These are phyloP conservation scores for Spodoptera litura DNA, from an alignment of 1,140 invertebrate species.

Conservation along the genomic window DNA sequence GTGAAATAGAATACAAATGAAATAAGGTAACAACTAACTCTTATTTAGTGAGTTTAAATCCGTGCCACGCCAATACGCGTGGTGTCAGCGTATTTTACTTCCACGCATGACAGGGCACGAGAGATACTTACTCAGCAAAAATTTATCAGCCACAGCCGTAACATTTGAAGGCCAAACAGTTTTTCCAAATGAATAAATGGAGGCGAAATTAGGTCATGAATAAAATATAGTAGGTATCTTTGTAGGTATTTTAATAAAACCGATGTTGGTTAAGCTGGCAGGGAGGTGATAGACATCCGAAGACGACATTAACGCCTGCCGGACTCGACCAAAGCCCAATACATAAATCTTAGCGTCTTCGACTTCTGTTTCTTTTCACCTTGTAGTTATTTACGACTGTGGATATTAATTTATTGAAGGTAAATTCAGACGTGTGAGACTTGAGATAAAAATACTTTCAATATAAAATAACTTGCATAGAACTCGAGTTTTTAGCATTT, in stretches of 20 bases:
- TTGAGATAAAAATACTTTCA: background rate
- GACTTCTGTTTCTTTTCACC: constrained; percentile 21
- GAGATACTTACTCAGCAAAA: constrained; percentile 36
- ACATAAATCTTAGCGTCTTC: constrained; percentile 25
- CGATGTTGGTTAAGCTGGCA: background rate
- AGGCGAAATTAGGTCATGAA: constrained; percentile 16
- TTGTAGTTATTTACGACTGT: constrained; percentile 23
- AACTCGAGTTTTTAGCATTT: too few relatives aligned
- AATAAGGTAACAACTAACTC: background rate
- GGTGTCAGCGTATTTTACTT: constrained; percentile 35
- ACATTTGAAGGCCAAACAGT: constrained; percentile 35
- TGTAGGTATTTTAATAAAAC: background rate
- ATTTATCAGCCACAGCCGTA: constrained; percentile 30
- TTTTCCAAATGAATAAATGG: constrained; percentile 37
- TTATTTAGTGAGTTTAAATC: constrained; percentile 4
- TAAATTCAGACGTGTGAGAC: background rate
- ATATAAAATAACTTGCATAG: too few relatives aligned
- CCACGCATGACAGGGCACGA: constrained; percentile 33
- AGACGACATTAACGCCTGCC: constrained; percentile 22
- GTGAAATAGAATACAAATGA: background rate
- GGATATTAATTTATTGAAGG: constrained; percentile 28
- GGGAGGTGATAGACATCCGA: background rate
- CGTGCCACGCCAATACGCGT: constrained; percentile 10
- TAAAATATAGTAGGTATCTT: constrained; percentile 11
- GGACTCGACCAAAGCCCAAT: constrained; percentile 5